phyloP scores from a whole-genome alignment of 1,140 invertebrate genomes.

The Drosophila azteca region DNA sequence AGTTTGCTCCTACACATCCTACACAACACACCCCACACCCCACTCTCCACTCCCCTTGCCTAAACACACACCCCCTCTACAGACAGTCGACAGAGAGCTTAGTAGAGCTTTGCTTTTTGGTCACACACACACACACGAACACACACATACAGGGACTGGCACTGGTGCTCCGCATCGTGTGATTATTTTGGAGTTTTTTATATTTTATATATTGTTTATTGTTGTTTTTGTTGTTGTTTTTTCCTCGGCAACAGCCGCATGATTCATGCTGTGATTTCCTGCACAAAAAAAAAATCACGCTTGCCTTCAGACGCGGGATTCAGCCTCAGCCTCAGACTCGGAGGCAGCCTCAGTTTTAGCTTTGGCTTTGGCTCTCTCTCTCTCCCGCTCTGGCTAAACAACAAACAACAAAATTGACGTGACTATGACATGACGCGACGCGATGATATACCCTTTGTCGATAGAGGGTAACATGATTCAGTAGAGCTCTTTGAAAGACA shows the following conservation, averaged over 20 bases:
- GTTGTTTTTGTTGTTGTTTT: slow-evolving; percentile 43
- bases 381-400: slow-evolving; percentile 8
- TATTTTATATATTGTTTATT: slow-evolving; percentile 15
- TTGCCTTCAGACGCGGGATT: slow-evolving; percentile 35
- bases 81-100: slow-evolving; percentile 39
- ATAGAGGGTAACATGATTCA: too few relatives aligned
- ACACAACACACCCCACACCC: slow-evolving; percentile 7
- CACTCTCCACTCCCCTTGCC: slow-evolving; percentile 5
- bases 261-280: slow-evolving; percentile 82
- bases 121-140: slow-evolving; percentile 29
- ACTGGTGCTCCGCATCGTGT: slow-evolving; percentile 51
- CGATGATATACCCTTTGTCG: slow-evolving; percentile 24
- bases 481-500: too few relatives aligned
- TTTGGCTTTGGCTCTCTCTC: slow-evolving; percentile 42
- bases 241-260: slow-evolving; percentile 54
- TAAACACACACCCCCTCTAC: slow-evolving; percentile 1
- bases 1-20: background rate
- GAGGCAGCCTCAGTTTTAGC: slow-evolving; percentile 34
- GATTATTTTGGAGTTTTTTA: slow-evolving; percentile 65
- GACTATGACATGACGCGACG: slow-evolving; percentile 81
- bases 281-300: slow-evolving; percentile 44
- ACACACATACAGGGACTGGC: too few relatives aligned
- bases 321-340: slow-evolving; percentile 49
- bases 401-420: slow-evolving; percentile 70
- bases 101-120: slow-evolving; percentile 52